These are phyloP conservation scores for Epinephelus lanceolatus DNA, from an alignment of 2,113 vertebrate species.

Conservation along the genomic window DNA sequence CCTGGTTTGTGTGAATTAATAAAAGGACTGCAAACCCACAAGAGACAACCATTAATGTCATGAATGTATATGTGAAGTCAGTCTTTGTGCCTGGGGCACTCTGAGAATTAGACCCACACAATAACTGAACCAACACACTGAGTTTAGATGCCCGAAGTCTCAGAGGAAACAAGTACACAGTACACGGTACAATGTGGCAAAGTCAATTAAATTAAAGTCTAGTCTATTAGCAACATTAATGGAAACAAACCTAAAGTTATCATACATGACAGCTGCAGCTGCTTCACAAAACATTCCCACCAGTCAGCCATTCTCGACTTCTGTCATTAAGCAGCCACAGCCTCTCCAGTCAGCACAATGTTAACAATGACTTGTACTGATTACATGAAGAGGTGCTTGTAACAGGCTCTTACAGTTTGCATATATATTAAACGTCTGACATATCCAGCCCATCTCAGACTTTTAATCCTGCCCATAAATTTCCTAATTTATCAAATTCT, in stretches of 20 bases:
- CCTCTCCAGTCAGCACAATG: neutral
- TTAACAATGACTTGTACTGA: neutral
- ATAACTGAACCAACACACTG: neutral
- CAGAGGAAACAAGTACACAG: neutral
- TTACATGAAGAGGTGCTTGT: neutral
- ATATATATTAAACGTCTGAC: neutral
- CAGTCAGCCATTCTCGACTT: neutral
- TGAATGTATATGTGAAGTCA: neutral
- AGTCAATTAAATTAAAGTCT: neutral
- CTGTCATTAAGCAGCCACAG: neutral
- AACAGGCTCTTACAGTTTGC: neutral
- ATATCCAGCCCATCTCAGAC: neutral
- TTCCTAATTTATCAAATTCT: too few relatives aligned
- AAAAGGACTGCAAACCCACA: neutral
- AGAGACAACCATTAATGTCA: neutral
- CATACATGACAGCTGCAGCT: neutral
- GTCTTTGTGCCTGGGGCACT: neutral
- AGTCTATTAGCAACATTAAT: neutral
- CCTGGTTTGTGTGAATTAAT: constrained; percentile 11
- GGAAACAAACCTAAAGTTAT: too few relatives aligned
- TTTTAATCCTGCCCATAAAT: too few relatives aligned
- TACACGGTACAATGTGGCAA: neutral
- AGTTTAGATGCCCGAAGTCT: neutral
- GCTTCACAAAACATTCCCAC: too few relatives aligned
- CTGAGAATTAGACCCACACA: neutral